Percentiles rank a stretch among this genome's conserved stretches.
Conservation (phyloP, 92 coral and sea anemone species). For the Phenganax stokvisi region DNA sequence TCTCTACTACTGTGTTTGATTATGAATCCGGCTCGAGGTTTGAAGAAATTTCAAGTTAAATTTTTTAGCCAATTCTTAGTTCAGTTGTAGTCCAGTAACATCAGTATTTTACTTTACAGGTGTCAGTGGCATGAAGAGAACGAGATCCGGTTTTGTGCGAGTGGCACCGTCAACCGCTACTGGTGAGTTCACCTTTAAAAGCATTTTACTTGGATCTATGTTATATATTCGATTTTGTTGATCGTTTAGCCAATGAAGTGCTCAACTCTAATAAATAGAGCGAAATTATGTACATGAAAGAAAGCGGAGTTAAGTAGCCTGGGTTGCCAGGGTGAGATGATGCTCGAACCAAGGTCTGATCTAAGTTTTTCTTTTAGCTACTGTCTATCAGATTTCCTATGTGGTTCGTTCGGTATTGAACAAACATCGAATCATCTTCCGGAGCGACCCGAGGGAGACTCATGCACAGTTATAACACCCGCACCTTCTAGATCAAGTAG, state of each 20-base stretch:
- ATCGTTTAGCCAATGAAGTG: too few relatives aligned
- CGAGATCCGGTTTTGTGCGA: conserved; percentile 82
- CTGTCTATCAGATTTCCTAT: conserved; percentile 89
- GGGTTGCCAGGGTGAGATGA: too few relatives aligned
- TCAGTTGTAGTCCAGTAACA: background rate
- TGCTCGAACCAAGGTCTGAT: background rate
- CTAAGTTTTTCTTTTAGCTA: conserved; percentile 50
- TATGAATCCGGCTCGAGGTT: conserved; percentile 86
- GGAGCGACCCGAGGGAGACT: conserved; percentile 88
- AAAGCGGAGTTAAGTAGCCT: background rate
- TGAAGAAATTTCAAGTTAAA: background rate
- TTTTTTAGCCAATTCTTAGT: background rate
- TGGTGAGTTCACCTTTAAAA: conserved; percentile 50
- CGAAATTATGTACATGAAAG: background rate
- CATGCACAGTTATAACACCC: conserved; percentile 56
- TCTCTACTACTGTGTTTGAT: conserved; percentile 86
- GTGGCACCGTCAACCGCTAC: conserved; percentile 77
- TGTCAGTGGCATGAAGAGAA: conserved; percentile 90
- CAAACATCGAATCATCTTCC: conserved; percentile 77
- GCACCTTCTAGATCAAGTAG: background rate
- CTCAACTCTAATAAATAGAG: too few relatives aligned
- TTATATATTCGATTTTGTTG: too few relatives aligned
- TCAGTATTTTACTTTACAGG: conserved; percentile 31
- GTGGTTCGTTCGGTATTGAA: conserved; percentile 66
- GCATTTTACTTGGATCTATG: too few relatives aligned